Conservation (phyloP, 2,113 vertebrate genomes). For the Nothocercus julius region DNA sequence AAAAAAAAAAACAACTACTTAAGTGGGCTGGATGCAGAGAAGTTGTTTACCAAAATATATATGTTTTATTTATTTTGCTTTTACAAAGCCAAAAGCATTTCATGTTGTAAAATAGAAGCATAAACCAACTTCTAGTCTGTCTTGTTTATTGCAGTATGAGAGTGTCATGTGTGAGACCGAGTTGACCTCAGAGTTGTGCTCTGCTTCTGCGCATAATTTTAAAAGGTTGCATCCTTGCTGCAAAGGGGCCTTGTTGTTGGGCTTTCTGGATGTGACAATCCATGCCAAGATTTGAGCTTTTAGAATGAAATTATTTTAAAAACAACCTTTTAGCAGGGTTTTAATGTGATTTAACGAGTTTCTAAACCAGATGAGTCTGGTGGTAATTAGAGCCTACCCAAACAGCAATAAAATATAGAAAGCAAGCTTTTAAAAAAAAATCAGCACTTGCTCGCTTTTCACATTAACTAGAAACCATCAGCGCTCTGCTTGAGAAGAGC, state of each 20-base stretch:
- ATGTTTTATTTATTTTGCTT: too few species aligned
- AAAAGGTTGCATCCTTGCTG: neutral
- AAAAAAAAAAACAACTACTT: neutral
- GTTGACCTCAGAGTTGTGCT: neutral
- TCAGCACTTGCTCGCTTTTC: neutral
- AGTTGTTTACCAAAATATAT: neutral
- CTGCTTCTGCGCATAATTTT: neutral
- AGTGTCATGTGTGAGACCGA: neutral
- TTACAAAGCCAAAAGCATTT: neutral
- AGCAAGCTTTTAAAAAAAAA: neutral
- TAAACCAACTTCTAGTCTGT: accelerated
- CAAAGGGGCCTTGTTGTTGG: neutral
- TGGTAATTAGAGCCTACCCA: neutral
- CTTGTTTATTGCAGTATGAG: neutral
- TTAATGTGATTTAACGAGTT: neutral
- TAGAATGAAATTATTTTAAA: neutral
- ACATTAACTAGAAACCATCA: neutral
- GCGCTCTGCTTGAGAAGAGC: neutral
- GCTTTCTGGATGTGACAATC: neutral
- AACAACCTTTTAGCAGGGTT: neutral
- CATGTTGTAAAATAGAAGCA: neutral
- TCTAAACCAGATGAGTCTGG: neutral
- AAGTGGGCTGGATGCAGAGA: neutral
- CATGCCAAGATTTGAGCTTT: neutral
- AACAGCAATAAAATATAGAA: neutral